These are phyloP conservation scores for Caenorhabditis latens DNA, from an alignment of 1,140 invertebrate genomes.

Conservation along the genomic window DNA sequence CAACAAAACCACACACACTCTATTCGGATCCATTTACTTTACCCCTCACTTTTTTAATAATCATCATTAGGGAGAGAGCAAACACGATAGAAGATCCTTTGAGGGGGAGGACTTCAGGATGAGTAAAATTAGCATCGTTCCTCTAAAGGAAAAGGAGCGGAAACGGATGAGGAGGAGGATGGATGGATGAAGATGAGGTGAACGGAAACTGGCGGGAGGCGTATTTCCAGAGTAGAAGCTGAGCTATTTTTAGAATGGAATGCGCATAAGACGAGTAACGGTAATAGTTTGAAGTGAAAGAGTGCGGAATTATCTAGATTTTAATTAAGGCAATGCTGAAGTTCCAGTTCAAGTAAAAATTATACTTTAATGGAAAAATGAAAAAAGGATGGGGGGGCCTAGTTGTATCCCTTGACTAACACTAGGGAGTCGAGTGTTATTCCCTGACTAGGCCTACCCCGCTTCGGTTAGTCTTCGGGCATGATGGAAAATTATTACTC, in stretches of 20 bases:
- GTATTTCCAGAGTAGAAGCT: not conserved
- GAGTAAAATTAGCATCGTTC: constrained; percentile 45
- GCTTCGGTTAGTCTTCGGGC: no score
- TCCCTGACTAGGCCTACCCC: no score
- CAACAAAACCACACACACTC: not conserved
- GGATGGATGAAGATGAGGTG: not conserved
- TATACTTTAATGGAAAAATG: no score
- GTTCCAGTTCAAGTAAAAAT: no score
- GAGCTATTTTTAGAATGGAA: not conserved
- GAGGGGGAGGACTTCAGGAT: constrained; percentile 33
- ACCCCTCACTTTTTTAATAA: constrained; percentile 11
- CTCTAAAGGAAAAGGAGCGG: not conserved
- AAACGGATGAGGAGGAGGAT: not conserved
- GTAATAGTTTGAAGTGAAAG: not conserved
- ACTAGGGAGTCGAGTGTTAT: no score
- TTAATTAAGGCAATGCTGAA: no score
- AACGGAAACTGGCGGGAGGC: not conserved
- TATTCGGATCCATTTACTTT: no score
- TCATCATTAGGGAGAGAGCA: constrained; percentile 22
- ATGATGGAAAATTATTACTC: no score
- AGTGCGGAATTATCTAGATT: no score
- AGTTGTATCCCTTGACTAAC: no score
- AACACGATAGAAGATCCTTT: not conserved
- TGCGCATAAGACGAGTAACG: not conserved
- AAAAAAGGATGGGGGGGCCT: no score